These are phyloP conservation scores for Felis chaus DNA, from an alignment of 2,113 vertebrate species.

Conservation along the genomic window DNA sequence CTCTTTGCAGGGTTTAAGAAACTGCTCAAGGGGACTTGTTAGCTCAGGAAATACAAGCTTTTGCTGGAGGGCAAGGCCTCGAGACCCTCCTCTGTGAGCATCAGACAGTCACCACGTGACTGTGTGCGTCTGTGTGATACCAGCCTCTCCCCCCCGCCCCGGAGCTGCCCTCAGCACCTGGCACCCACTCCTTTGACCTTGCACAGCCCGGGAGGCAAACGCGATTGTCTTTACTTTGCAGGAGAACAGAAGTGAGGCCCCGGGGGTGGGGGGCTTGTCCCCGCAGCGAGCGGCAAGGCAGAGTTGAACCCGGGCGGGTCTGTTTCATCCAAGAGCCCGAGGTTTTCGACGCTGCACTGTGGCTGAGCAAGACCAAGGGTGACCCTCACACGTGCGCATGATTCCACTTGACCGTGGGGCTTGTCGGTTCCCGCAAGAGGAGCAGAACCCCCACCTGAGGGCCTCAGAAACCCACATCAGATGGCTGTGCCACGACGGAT, in stretches of 20 bases:
- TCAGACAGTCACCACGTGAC: neutral
- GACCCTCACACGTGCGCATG: fast-evolving
- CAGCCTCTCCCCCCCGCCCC: too few species aligned
- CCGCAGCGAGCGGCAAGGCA: neutral
- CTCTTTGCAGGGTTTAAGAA: neutral
- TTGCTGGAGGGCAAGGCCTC: too few species aligned
- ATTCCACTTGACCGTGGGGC: neutral
- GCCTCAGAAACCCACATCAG: neutral
- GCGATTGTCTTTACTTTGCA: neutral
- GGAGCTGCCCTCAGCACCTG: too few species aligned
- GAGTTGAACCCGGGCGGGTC: neutral
- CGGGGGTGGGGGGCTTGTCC: neutral
- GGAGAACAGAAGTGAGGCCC: neutral
- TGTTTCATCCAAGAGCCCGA: neutral
- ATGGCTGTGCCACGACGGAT: fast-evolving
- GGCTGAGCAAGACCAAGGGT: fast-evolving
- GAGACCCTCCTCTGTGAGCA: neutral
- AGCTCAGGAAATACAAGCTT: too few species aligned
- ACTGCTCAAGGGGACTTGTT: neutral
- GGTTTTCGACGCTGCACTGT: fast-evolving
- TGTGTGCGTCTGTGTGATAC: too few species aligned
- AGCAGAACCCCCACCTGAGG: fast-evolving
- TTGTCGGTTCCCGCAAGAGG: neutral
- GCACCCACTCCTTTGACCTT: too few species aligned
- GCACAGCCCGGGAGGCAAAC: fast-evolving